Evolutionary conservation across 2,888 invertebrate genomes (phyloP).

Genomic region (Pollenia amentaria): DNA sequence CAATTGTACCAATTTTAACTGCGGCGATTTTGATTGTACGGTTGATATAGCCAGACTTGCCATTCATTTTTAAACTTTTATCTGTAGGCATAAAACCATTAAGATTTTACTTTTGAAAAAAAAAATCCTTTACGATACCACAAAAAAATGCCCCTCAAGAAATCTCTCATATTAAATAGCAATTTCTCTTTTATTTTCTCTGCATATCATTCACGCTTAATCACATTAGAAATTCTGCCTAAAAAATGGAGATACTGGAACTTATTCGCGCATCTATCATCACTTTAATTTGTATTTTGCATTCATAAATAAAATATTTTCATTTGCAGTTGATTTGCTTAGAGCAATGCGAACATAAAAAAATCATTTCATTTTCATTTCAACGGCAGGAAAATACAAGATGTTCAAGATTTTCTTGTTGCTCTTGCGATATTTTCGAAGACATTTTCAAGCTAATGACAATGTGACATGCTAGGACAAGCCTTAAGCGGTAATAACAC

Average conservation of each 20-base stretch:
- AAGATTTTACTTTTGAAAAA: not conserved
- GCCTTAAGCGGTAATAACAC: constrained; percentile 52
- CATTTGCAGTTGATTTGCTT: constrained; percentile 37
- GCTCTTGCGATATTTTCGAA: constrained; percentile 42
- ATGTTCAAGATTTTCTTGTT: constrained; percentile 34
- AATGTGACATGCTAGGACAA: constrained; percentile 68
- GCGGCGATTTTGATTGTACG: no score
- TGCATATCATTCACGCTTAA: constrained; percentile 42
- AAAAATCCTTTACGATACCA: not conserved
- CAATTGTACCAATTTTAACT: no score
- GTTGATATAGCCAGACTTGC: no score
- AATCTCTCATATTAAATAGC: constrained; percentile 13
- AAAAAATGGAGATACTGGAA: constrained; percentile 1
- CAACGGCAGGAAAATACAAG: constrained; percentile 35
- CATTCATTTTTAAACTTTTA: no score
- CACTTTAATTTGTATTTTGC: constrained; percentile 15
- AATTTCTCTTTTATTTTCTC: constrained; percentile 46
- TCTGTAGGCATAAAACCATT: no score
- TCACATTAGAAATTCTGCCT: constrained; percentile 46
- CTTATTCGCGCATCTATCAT: not conserved
- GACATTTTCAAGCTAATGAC: constrained; percentile 65
- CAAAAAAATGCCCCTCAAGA: not conserved
- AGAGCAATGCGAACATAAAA: constrained; percentile 37
- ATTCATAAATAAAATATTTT: constrained; percentile 31
- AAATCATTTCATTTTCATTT: constrained; percentile 63